Base-by-base conservation (phyloP, 1,140 invertebrate genomes). In the Drosophila sp. region DNA sequence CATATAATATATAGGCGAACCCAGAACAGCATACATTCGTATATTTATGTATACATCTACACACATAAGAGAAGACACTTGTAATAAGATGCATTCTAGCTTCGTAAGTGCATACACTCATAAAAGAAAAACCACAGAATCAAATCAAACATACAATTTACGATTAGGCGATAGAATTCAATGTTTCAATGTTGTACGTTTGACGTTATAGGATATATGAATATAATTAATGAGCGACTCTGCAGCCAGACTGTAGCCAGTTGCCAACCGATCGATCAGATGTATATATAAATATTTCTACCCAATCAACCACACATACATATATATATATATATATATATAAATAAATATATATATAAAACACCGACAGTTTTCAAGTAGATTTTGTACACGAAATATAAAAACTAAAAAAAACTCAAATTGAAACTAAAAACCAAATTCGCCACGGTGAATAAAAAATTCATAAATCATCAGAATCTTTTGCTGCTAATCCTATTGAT, bases 181-280 rank as follows among this genome's bases (percentile, higher is more conserved):
- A 82, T 80, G 58, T 78, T 83, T 87, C 54, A 61, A 89, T 87
- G 80, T 87, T 83, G 83, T 86, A 79, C 80, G 82, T 86, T 87
- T 79, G 82, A 82, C 83, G 76, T 85, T 68, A 66, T 86, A 81
- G 67, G 38, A 76, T 68, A 69, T 33, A 69, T 56, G 29, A 54
- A n/a, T 2, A 38, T 38, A 1, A 38, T 38, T 38, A 38, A 33
- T 41, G 55, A 57, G 30, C 30, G 66, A 55, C 30, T 69, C 47
- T 72, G 29, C 32, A 57, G 30, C 55, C 30, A 33, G n/a, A 30
- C n/a, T 35, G 17, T 35, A 17, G 11, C 32, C 30, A 35, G 55
- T 61, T 58, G 33, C 56, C 38, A 70, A 70, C 27, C 58, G 17
- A 29, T 70, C 35, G 47, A 67, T 44, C 44, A 47, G 40, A 60